phyloP scores from a whole-genome alignment of 1,140 invertebrate species.

The Drosophila biarmipes region DNA sequence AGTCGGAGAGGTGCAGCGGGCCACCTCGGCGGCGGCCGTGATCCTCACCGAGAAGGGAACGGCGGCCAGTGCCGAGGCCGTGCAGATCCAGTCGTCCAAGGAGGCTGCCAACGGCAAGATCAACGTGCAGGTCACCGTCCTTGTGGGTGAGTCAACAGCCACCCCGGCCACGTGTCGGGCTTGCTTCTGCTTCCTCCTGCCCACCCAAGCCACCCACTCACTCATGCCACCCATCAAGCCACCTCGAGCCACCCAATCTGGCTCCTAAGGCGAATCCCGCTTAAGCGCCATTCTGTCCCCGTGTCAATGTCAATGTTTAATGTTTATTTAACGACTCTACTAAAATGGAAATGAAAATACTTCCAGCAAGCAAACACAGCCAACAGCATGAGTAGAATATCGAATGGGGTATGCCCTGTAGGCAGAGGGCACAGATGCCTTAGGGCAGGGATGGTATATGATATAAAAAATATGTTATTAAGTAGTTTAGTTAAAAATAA shows the following conservation, averaged over 20 bases:
- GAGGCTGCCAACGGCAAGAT: constrained; percentile 91
- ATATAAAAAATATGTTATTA: no score
- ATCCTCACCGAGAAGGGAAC: constrained; percentile 75
- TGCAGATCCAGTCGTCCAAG: constrained; percentile 88
- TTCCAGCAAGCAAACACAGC: constrained; percentile 27
- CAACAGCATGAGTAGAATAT: constrained; percentile 26
- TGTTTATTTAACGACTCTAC: constrained; percentile 76
- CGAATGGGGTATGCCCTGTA: constrained; percentile 12
- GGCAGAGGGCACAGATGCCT: neutral
- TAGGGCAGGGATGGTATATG: no score
- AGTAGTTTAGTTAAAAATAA: no score
- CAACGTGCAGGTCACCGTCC: constrained; percentile 94
- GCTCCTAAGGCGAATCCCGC: constrained; percentile 43
- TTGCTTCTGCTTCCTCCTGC: constrained; percentile 18
- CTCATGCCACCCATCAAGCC: constrained; percentile 4
- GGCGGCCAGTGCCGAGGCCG: constrained; percentile 85
- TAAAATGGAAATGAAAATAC: constrained; percentile 62
- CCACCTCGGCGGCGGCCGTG: constrained; percentile 75
- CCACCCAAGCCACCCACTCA: constrained; percentile 7
- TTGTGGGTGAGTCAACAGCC: constrained; percentile 86
- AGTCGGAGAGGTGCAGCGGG: constrained; percentile 57
- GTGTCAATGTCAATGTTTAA: constrained; percentile 77
- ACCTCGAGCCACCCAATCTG: neutral
- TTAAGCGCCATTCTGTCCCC: constrained; percentile 56
- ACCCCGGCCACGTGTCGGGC: constrained; percentile 12